Conservation (phyloP, 2,888 invertebrate genomes). For the Agonopterix subpropinquella region DNA sequence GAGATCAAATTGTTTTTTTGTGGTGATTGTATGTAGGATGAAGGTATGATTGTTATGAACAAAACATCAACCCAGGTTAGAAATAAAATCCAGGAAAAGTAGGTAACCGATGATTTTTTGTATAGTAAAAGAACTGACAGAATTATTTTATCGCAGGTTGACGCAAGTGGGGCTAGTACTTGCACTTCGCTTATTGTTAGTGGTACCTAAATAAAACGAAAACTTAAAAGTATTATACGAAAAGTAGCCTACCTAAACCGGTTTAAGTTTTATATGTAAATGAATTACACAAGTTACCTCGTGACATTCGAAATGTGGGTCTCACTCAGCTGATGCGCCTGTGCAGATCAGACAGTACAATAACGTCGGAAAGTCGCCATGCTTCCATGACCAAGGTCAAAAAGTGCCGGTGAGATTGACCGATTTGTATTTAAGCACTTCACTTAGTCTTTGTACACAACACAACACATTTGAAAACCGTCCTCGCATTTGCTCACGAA, state of each 20-base stretch:
- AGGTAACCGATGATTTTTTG: too few relatives aligned
- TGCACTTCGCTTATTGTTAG: too few relatives aligned
- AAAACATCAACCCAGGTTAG: too few relatives aligned
- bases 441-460: slow-evolving; percentile 4
- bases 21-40: too few relatives aligned
- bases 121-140: too few relatives aligned
- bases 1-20: too few relatives aligned
- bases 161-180: too few relatives aligned
- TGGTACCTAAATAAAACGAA: too few relatives aligned
- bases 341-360: slow-evolving; percentile 3
- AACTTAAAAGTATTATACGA: too few relatives aligned
- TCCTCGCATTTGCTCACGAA: background rate
- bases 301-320: slow-evolving; percentile 22
- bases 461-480: background rate
- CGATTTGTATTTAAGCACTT: slow-evolving; percentile 18
- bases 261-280: slow-evolving; percentile 12
- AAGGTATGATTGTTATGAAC: too few relatives aligned
- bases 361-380: background rate
- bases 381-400: slow-evolving; percentile 5
- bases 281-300: slow-evolving; percentile 18
- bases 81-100: too few relatives aligned
- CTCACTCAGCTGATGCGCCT: slow-evolving; percentile 6
- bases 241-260: slow-evolving; percentile 4
- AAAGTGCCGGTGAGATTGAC: slow-evolving; percentile 4
- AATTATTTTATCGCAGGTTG: too few relatives aligned